These are phyloP conservation scores for Cerastis leucographa DNA, from an alignment of 2,888 invertebrate genomes.

Conservation along the genomic window DNA sequence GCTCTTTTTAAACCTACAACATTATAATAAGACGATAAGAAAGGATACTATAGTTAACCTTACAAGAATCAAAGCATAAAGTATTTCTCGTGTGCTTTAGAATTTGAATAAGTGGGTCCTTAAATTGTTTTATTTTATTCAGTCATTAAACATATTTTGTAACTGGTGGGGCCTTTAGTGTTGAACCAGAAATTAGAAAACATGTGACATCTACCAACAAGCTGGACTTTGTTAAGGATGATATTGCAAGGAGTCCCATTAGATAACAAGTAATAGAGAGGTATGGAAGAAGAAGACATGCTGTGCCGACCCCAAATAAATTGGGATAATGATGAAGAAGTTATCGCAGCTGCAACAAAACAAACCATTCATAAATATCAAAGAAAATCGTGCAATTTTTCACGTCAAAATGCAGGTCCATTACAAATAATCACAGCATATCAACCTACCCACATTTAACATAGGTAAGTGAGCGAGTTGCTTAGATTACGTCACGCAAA, in stretches of 20 bases:
- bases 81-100: not conserved
- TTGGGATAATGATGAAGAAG: too few relatives aligned
- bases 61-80: not conserved
- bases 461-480: slow-evolving; percentile 8
- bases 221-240: too few relatives aligned
- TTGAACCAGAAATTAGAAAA: not conserved
- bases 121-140: not conserved
- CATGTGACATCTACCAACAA: too few relatives aligned
- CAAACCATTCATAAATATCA: not conserved
- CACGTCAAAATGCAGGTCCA: slow-evolving; percentile 8
- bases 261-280: too few relatives aligned
- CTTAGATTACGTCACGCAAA: slow-evolving; percentile 48
- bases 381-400: slow-evolving; percentile 5
- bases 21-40: not conserved
- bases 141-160: not conserved
- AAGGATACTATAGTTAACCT: too few relatives aligned
- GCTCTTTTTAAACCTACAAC: too few relatives aligned
- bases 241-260: too few relatives aligned
- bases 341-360: not conserved
- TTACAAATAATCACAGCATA: slow-evolving; percentile 26
- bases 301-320: too few relatives aligned
- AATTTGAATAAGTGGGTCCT: not conserved
- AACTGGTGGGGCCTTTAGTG: too few relatives aligned
- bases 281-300: too few relatives aligned
- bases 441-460: slow-evolving; percentile 19